These are phyloP conservation scores for Drosophila elegans DNA, from an alignment of 1,140 invertebrate species.

Conservation along the genomic window DNA sequence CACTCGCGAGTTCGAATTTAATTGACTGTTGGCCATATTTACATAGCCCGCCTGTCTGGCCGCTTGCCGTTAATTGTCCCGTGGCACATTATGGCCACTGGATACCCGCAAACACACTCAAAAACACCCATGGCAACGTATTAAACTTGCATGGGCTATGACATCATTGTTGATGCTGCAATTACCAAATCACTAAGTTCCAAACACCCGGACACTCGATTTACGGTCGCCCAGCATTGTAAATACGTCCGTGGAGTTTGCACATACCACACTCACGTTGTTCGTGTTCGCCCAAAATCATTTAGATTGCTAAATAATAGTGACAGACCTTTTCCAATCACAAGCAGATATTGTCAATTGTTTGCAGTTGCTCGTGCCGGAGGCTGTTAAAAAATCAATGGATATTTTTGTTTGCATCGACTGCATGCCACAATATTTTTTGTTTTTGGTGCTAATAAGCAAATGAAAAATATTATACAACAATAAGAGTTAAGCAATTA, in stretches of 20 bases:
- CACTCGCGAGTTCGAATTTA: conserved; percentile 73
- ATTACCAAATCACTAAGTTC: conserved; percentile 63
- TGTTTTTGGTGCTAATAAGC: not conserved
- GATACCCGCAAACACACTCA: conserved; percentile 30
- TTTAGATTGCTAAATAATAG: conserved; percentile 80
- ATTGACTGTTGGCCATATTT: conserved; percentile 74
- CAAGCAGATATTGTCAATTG: conserved; percentile 45
- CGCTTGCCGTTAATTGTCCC: conserved; percentile 68
- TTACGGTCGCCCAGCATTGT: conserved; percentile 11
- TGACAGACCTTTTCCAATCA: conserved; percentile 31
- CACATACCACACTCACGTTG: conserved; percentile 68
- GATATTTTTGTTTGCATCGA: not conserved
- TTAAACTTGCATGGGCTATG: conserved; percentile 51
- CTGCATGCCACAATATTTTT: not conserved
- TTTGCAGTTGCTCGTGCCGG: conserved; percentile 25
- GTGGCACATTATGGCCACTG: conserved; percentile 71
- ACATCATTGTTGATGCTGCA: conserved; percentile 77
- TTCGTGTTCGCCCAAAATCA: conserved; percentile 64
- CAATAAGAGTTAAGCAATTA: not conserved
- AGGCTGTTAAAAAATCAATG: not conserved
- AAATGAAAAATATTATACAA: no score
- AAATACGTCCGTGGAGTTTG: conserved; percentile 50
- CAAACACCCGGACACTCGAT: conserved; percentile 1
- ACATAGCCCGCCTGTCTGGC: conserved; percentile 36
- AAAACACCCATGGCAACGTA: conserved; percentile 12